Base-by-base conservation (phyloP, 2,888 invertebrate genomes). In the Hylaea fasciaria region DNA sequence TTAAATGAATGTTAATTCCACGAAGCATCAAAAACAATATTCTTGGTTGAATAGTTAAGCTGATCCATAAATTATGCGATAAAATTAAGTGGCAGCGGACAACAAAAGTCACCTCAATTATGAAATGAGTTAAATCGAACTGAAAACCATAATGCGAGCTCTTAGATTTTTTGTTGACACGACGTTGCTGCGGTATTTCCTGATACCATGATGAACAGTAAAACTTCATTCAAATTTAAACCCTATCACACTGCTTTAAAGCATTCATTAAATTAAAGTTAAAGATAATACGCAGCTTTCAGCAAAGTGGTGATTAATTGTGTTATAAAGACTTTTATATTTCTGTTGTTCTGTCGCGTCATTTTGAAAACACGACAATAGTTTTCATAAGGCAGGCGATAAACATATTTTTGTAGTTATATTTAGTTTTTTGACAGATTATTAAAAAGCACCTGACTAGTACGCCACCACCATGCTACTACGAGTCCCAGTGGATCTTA, bases 61-160 rank as follows among this genome's bases (percentile, higher is more conserved):
- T 32, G 48, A 57, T 50, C 62, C 47, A 68, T 70, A 62, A 66
- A 70, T 70, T 62, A 66, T 53, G 77, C 71, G 72, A 82, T 85
- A 85, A 86, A 89, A 86, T 87, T 85, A 90, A 91, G 84, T 86
- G 86, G 77, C 73, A 75, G 76, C 76, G 13, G 76, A 85, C 85
- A 85, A 82, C 84, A 83, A 77, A 80, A 85, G 86, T 87, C 85
- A 72, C 75, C 82, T 87, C 80, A 85, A 87, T 90, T 90, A 90
- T 90, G 87, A 90, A 87, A 89, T 87, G 87, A 86, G 87, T 90
- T 89, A 89, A 89, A 89, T 87, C 85, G 86, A 84, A 85, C 85
- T 86, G 88, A 90, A 87, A 85, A 89, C 85, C 81, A 85, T 90
- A 87, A 89, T 86, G 86, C 80, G 78, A 80, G 87, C 87, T 87